A percentile compares a stretch with the other conserved stretches of the same genome.
These are phyloP conservation scores for Philonicus albiceps DNA, from an alignment of 2,888 invertebrate genomes.

Conservation along the genomic window DNA sequence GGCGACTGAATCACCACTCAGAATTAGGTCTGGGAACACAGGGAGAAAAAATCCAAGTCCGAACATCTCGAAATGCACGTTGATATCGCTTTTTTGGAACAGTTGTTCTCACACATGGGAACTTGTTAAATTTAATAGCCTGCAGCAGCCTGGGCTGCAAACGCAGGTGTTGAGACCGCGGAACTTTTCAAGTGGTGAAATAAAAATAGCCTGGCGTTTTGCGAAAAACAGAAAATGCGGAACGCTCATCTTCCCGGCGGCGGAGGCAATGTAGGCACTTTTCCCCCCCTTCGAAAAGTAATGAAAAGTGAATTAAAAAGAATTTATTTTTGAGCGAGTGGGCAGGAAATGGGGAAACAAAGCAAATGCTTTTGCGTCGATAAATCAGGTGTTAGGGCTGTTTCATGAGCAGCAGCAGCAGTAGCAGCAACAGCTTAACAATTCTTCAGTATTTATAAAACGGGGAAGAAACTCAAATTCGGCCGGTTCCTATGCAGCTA, in stretches of 20 bases:
- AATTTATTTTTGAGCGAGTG: not conserved
- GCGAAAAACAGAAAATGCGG: not conserved
- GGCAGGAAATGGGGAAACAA: not conserved
- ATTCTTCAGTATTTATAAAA: not conserved
- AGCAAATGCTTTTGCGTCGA: not conserved
- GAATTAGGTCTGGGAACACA: not conserved
- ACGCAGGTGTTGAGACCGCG: constrained; percentile 1
- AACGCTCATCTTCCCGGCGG: not conserved
- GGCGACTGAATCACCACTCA: not conserved
- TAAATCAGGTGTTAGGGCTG: not conserved
- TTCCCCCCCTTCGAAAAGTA: not conserved
- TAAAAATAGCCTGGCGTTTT: not conserved
- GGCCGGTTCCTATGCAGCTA: not conserved
- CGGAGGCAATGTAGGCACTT: not conserved
- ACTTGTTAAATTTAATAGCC: not conserved
- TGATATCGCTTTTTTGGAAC: not conserved
- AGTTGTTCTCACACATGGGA: not conserved
- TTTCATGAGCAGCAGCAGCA: not conserved
- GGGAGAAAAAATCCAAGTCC: not conserved
- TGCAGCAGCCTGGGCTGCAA: not conserved
- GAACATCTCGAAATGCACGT: not conserved
- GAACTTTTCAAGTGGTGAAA: not conserved
- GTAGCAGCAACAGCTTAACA: not conserved
- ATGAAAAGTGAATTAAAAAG: not conserved
- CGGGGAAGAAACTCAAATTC: not conserved